Evolutionary conservation across 2,797 vertebrate genomes (phyloP), one percentile per base, ranked within the genome.

Genomic region (Hippocampus kuda): DNA sequence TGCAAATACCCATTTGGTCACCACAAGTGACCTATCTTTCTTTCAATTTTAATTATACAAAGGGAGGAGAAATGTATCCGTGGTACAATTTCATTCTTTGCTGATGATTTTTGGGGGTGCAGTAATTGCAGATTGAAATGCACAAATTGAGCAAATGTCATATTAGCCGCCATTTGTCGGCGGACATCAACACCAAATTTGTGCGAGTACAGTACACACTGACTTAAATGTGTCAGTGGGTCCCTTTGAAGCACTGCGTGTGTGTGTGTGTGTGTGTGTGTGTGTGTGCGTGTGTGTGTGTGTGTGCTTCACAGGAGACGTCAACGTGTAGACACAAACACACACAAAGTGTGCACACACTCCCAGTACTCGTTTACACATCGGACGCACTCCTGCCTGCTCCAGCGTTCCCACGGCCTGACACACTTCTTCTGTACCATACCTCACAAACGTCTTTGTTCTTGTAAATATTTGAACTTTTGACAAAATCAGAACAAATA

Each of bases 361-460:
- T 65, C 68, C 34, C 57, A 76, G 80, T 82, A 82, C 84, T 85
- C 70, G 77, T 75, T 77, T 75, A 78, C 79, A 83, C 81, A 79
- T 77, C 85, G 78, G 80, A 67, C 72, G 67, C 57, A 49, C 63
- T 69, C 67, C 65, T 24, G 61, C 38, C 65, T 24, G 22, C n/a
- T 44, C 62, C 62, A 1, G 15, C 5, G 44, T 65, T 49, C 63
- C 63, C 63, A 65, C 44, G 42, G 42, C 42, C n/a, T 24, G 73
- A 46, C 83, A 84, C 79, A 78, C 79, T 74, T 65, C 57, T 74
- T 38, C 44, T 46, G 75, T 73, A 77, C 71, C 68, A 68, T 71
- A 73, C 51, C 73, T 69, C 60, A 2, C 56, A 24, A 56, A 56
- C 57, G 34, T 38, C 34, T 38, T 38, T 7, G 34, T 38, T 38